phyloP scores from a whole-genome alignment of 2,113 vertebrate species.

The Actinemys pallida region DNA sequence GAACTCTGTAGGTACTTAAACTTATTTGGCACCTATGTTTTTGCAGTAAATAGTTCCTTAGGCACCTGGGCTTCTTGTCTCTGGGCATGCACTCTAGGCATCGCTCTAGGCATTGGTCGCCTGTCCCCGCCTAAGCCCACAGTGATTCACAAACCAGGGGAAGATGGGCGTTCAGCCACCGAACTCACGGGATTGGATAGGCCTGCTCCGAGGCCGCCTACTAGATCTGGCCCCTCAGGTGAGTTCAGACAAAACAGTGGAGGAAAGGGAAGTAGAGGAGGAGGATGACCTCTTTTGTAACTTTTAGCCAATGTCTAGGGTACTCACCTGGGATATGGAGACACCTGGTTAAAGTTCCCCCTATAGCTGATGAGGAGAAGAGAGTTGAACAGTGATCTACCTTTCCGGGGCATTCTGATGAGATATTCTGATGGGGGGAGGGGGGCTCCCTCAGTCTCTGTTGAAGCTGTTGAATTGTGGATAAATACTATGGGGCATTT shows the following conservation, averaged over 20 bases:
- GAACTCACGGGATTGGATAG: neutral
- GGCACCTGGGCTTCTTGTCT: neutral
- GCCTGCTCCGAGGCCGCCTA: neutral
- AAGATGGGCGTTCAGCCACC: neutral
- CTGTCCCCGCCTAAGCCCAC: neutral
- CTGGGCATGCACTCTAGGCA: neutral
- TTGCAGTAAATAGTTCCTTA: neutral
- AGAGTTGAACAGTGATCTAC: neutral
- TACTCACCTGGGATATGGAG: neutral
- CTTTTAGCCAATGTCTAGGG: neutral
- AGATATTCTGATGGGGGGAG: neutral
- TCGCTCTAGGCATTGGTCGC: neutral
- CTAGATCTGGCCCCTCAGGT: neutral
- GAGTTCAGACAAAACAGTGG: neutral
- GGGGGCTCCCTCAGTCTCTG: neutral
- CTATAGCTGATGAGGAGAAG: neutral
- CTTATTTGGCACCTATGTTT: neutral
- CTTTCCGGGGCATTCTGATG: neutral
- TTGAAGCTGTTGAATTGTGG: neutral
- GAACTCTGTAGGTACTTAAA: neutral
- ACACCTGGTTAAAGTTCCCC: neutral
- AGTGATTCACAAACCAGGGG: neutral
- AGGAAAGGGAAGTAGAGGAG: neutral
- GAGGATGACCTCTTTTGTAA: neutral
- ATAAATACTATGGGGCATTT: neutral